phyloP scores from a whole-genome alignment of 2,888 invertebrate species.

The Acronicta leporina region DNA sequence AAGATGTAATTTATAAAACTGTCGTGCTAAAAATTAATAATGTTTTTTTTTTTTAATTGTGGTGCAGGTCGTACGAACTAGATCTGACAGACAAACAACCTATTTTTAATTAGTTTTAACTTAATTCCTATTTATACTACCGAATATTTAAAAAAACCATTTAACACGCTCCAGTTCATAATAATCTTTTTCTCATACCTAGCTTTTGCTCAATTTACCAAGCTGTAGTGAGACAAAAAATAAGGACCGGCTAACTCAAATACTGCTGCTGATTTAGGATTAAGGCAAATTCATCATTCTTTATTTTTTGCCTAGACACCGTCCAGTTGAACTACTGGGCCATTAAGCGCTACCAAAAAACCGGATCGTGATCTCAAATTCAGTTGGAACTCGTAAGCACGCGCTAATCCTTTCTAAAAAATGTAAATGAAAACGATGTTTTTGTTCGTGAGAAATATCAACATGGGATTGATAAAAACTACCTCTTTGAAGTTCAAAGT shows the following conservation, averaged over 20 bases:
- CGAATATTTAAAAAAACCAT: not conserved
- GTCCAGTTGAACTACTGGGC: slow-evolving; percentile 18
- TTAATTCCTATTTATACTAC: not conserved
- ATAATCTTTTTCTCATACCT: slow-evolving; percentile 29
- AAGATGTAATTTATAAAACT: no score
- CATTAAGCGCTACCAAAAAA: slow-evolving; percentile 33
- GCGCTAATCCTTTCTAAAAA: slow-evolving; percentile 59
- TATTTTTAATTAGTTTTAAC: no score
- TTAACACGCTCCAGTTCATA: slow-evolving; percentile 15
- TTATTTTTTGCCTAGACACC: slow-evolving; percentile 26
- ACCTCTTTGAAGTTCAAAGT: slow-evolving; percentile 59
- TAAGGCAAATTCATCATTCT: slow-evolving; percentile 12
- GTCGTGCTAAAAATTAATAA: no score
- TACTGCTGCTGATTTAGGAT: slow-evolving; percentile 13
- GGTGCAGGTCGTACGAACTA: no score
- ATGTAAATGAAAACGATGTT: slow-evolving; percentile 58
- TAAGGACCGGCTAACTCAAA: slow-evolving; percentile 12
- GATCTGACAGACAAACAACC: no score
- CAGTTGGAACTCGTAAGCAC: slow-evolving; percentile 57
- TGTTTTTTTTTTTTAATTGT: not conserved
- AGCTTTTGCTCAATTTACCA: slow-evolving; percentile 14
- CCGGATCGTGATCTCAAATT: slow-evolving; percentile 42
- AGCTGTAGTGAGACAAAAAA: slow-evolving; percentile 24
- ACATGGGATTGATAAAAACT: slow-evolving; percentile 67
- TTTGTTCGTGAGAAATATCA: slow-evolving; percentile 67